Evolutionary conservation across 2,797 vertebrate species (phyloP).

Genomic region (Crocidura indochinensis): DNA sequence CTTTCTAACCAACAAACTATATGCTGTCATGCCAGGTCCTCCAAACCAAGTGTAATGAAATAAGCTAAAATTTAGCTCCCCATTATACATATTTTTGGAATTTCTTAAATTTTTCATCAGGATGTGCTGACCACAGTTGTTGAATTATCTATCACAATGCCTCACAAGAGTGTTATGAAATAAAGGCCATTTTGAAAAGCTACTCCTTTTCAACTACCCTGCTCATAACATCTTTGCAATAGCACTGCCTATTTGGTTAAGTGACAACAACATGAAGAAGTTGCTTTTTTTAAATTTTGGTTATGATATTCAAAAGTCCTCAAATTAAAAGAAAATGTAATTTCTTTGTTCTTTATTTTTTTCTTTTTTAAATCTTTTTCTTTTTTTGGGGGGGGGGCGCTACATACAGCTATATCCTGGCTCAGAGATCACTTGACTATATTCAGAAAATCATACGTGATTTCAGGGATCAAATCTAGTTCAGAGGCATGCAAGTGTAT

Average conservation of each 20-base stretch:
- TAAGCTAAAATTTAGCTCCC: not conserved
- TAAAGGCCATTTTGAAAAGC: not conserved
- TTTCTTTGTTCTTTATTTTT: not conserved
- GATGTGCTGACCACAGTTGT: not conserved
- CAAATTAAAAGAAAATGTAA: slow-evolving; percentile 7
- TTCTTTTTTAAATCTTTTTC: no score
- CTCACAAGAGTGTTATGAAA: not conserved
- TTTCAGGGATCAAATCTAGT: no score
- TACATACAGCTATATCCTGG: no score
- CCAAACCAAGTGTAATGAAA: slow-evolving; percentile 1
- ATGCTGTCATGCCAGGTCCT: not conserved
- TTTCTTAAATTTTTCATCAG: slow-evolving; percentile 25
- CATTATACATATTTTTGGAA: slow-evolving; percentile 33
- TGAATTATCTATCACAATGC: not conserved
- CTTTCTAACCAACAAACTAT: slow-evolving; percentile 4
- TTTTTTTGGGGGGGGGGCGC: no score
- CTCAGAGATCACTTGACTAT: no score
- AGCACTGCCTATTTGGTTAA: not conserved
- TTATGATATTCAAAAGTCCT: not conserved
- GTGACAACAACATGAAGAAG: not conserved
- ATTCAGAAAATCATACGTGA: no score
- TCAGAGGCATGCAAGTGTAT: no score
- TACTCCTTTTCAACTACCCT: not conserved
- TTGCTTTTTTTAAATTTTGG: not conserved
- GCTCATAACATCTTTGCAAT: not conserved